Evolutionary conservation across 1,140 invertebrate species (phyloP), one percentile per base, ranked within the genome.

Genomic region (Ceratitis capitata): DNA sequence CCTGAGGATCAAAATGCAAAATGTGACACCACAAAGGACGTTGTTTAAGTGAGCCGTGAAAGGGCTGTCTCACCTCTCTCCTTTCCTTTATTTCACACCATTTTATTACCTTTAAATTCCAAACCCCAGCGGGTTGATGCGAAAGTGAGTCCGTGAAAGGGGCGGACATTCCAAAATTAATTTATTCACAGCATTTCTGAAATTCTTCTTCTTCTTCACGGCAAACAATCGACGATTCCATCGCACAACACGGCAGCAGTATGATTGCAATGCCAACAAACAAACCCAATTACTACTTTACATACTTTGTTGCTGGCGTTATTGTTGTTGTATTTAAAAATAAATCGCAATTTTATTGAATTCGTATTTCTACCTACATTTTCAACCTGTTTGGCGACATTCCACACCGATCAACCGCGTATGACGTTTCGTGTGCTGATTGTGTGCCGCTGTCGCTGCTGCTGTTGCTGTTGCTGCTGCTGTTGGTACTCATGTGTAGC

Each of bases 341-440:
- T 90, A 90, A 89, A 90, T 90, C 90, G 89, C 89, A 87, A 90
- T 90, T 90, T 90, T 90, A 89, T 90, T 69, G 64, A 69, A 90
- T 90, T 90, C 89, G 89, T 90, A 90, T 90, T 90, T 89, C 89
- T 90, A 90, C 89, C 89, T 90, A 90, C 88, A 90, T 90, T 90
- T 90, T 90, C 89, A 90, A 90, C 89, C 89, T 89, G 89, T 90
- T 90, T 90, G 89, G 90, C 88, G 87, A 89, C 89, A 90, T 90
- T 90, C 89, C 89, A 87, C 89, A 89, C 86, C 89, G 89, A 90
- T 90, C 89, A 90, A 89, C 89, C 89, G 89, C 89, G 82, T n/a
- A 83, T 83, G 82, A 51, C 82, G 82, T 69, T 69, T 69, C 35
- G 35, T 61, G 51, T 29, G 58, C 29, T 64, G n/a, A 29, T 61